A percentile compares a stretch with the other conserved stretches of the same genome.
Conservation (phyloP, 1,140 invertebrate species). For the Triops cancriformis region DNA sequence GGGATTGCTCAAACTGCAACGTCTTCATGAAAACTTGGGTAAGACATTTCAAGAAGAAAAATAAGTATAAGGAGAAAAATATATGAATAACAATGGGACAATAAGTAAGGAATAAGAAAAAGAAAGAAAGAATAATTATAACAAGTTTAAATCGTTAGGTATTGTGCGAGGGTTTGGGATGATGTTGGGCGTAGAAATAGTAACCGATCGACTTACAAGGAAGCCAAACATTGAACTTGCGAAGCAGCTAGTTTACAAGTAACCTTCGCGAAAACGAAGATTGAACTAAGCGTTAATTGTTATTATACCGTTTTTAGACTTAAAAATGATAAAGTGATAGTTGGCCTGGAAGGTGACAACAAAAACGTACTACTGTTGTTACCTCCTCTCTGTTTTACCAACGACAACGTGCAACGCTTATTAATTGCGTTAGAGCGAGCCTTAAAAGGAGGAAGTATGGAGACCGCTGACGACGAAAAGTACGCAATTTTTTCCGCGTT, state of each 20-base stretch:
- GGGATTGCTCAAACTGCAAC: constrained; percentile 26
- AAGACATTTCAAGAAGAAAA: too few relatives aligned
- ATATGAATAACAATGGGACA: too few relatives aligned
- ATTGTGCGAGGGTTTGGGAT: constrained; percentile 34
- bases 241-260: constrained; percentile 31
- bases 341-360: constrained; percentile 50
- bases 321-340: constrained; percentile 43
- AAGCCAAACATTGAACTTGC: constrained; percentile 29
- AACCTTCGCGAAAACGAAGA: constrained; percentile 20
- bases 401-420: constrained; percentile 41
- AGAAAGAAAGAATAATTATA: neutral
- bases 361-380: constrained; percentile 52
- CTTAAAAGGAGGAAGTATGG: constrained; percentile 30
- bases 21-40: neutral
- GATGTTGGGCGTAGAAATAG: constrained; percentile 35
- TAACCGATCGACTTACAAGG: constrained; percentile 29
- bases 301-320: constrained; percentile 35
- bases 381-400: constrained; percentile 50
- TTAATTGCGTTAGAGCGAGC: constrained; percentile 37
- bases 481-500: neutral
- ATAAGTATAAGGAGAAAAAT: too few relatives aligned
- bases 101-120: too few relatives aligned
- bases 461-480: neutral
- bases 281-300: constrained; percentile 5
- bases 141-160: constrained; percentile 23